These are phyloP conservation scores for Albula goreensis DNA, from an alignment of 2,113 vertebrate genomes.

Conservation along the genomic window DNA sequence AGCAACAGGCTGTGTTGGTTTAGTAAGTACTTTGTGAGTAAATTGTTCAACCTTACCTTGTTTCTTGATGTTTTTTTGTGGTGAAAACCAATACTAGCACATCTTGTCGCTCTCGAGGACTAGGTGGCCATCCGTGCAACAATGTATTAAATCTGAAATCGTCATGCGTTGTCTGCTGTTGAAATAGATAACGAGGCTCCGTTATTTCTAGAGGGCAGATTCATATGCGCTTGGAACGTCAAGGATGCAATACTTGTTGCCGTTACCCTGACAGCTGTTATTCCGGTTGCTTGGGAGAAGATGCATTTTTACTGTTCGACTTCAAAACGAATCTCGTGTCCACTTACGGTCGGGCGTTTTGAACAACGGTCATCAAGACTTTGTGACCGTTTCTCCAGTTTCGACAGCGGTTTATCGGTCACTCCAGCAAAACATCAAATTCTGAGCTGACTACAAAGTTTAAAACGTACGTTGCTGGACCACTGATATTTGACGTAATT, in stretches of 20 bases:
- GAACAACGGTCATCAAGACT: neutral
- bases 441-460: neutral
- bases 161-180: no score
- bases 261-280: neutral
- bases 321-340: neutral
- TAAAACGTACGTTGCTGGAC: neutral
- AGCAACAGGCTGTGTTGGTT: no score
- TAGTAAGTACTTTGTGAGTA: no score
- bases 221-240: neutral
- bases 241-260: neutral
- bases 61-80: no score
- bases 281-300: neutral
- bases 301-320: neutral
- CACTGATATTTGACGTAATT: neutral
- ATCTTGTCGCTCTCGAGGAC: no score
- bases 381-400: neutral
- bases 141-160: no score
- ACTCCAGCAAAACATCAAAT: neutral
- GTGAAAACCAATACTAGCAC: no score
- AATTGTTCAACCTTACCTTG: no score
- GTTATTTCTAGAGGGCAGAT: neutral
- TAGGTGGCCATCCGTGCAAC: no score
- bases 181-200: no score
- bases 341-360: neutral
- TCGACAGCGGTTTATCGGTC: neutral